Conservation (phyloP, 1,140 invertebrate genomes). For the Aphis craccivora region DNA sequence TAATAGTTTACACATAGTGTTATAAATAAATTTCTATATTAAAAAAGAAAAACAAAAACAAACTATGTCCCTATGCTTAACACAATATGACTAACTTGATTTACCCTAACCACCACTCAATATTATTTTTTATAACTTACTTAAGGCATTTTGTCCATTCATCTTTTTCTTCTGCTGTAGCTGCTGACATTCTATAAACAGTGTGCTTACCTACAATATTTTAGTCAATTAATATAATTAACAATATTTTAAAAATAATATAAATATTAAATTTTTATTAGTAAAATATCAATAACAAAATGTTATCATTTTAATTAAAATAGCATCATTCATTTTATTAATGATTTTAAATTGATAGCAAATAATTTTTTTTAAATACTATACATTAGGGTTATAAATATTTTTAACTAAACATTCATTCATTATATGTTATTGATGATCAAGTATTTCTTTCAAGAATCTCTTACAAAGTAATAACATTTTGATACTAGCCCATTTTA, state of each 20-base stretch:
- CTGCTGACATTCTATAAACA: constrained; percentile 94
- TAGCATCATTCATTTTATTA: background rate
- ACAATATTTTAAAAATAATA: too few relatives aligned
- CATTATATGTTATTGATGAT: background rate
- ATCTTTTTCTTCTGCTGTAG: constrained; percentile 92
- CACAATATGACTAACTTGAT: background rate
- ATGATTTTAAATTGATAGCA: background rate
- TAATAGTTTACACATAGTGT: background rate
- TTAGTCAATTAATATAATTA: background rate
- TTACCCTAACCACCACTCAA: background rate
- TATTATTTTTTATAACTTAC: constrained; percentile 65
- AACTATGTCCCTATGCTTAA: background rate
- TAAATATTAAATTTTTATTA: background rate
- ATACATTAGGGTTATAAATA: background rate
- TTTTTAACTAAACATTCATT: background rate
- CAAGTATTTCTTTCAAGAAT: background rate
- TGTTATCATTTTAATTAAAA: background rate
- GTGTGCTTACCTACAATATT: constrained; percentile 78
- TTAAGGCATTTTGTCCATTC: constrained; percentile 94
- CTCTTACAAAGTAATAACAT: background rate
- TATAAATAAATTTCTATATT: background rate
- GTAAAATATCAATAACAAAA: background rate
- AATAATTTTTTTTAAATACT: background rate
- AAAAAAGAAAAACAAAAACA: too few relatives aligned
- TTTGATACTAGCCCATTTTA: background rate